Evolutionary conservation across 2,113 vertebrate species (phyloP).

Genomic region (Ardeotis arabs): DNA sequence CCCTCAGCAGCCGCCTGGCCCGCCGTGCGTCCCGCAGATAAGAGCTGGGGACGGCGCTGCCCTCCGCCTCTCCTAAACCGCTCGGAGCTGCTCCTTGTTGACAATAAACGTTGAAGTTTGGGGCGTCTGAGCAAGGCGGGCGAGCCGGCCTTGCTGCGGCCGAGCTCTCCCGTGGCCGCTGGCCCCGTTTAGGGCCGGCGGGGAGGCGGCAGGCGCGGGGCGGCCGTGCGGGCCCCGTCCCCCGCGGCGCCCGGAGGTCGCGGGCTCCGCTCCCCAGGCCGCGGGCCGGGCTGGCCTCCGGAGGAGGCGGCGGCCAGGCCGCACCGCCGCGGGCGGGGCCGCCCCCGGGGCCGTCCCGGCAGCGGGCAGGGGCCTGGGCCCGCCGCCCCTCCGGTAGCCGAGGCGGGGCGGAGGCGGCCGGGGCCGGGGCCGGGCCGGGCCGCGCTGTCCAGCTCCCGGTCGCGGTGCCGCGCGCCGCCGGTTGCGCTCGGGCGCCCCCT

Average conservation of each 20-base stretch:
- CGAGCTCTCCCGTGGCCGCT: background rate
- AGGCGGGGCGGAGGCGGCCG: no score
- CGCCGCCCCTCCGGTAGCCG: no score
- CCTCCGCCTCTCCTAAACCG: background rate
- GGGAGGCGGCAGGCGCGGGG: background rate
- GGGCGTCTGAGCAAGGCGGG: background rate
- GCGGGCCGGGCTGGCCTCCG: background rate
- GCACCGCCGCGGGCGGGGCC: no score
- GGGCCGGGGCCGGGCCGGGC: no score
- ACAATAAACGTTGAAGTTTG: background rate
- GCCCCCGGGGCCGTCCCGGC: no score
- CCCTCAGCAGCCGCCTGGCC: background rate
- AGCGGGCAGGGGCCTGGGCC: no score
- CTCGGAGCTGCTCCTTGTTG: background rate
- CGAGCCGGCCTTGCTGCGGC: background rate
- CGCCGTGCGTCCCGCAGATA: constrained; percentile 17
- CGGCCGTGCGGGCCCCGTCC: background rate
- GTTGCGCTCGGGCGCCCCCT: no score
- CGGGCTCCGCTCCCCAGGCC: no score
- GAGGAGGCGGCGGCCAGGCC: background rate
- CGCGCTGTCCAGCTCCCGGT: no score
- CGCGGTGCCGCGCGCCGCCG: no score
- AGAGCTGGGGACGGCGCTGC: background rate
- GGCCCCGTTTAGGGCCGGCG: background rate
- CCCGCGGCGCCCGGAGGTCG: background rate